Conservation (phyloP, 2,113 vertebrate genomes). For the Xenopus borealis region DNA sequence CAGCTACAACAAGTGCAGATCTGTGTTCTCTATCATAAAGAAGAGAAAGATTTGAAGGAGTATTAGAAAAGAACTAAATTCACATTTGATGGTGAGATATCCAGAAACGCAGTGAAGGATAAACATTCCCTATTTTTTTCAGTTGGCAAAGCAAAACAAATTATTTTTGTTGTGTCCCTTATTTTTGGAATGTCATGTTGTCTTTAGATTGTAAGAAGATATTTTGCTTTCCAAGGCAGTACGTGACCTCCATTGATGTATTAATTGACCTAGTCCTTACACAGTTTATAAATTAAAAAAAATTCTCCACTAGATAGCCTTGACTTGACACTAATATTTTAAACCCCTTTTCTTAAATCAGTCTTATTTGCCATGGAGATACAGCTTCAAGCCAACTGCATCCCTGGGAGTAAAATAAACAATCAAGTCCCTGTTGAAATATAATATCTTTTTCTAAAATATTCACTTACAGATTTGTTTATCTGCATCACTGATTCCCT, state of each 20-base stretch:
- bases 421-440: neutral
- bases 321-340: conserved; percentile 12
- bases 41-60: too few species aligned
- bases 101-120: too few species aligned
- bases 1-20: too few species aligned
- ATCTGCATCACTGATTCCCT: too few species aligned
- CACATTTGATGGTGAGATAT: too few species aligned
- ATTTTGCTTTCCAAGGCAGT: neutral
- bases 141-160: too few species aligned
- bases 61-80: too few species aligned
- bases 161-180: neutral
- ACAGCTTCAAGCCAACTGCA: neutral
- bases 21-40: too few species aligned
- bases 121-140: too few species aligned
- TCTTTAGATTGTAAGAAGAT: neutral
- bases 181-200: neutral
- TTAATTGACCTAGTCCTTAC: conserved; percentile 4
- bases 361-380: neutral
- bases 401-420: neutral
- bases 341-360: neutral
- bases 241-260: neutral
- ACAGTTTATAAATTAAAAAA: conserved; percentile 3
- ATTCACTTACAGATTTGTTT: too few species aligned
- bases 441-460: too few species aligned
- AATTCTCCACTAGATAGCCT: neutral